Conservation (phyloP, 35 echinoderm and acorn worm genomes). For the Ophiothrix spiculata region DNA sequence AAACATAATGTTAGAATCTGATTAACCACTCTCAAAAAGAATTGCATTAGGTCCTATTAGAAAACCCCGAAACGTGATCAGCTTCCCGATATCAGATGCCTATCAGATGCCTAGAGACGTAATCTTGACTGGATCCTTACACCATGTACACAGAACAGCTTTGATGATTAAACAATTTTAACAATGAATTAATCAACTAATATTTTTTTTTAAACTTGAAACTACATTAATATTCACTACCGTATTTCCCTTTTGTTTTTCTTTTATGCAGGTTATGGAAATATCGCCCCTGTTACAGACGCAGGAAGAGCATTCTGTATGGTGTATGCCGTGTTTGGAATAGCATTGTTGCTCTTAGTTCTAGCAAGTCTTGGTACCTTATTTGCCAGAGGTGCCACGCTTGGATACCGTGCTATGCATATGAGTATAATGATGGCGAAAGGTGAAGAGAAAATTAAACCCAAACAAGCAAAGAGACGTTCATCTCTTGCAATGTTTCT, state of each 20-base stretch:
- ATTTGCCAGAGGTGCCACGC: constrained; percentile 66
- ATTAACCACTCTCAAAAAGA: no score
- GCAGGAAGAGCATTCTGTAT: constrained; percentile 84
- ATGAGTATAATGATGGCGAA: constrained; percentile 23
- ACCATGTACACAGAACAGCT: no score
- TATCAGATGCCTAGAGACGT: no score
- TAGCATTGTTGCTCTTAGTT: constrained; percentile 61
- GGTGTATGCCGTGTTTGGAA: constrained; percentile 84
- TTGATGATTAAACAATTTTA: no score
- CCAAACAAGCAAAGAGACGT: not conserved
- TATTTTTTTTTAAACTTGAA: no score
- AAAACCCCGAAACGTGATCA: no score
- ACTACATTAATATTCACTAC: no score
- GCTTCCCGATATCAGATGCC: no score
- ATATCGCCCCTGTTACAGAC: constrained; percentile 69
- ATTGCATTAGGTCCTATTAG: no score
- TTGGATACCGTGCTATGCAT: constrained; percentile 49
- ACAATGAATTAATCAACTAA: no score
- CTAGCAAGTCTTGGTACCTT: constrained; percentile 70
- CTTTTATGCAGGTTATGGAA: constrained; percentile 76
- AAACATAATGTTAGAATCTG: no score
- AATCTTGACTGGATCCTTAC: no score
- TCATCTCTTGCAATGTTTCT: not conserved
- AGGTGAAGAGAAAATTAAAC: not conserved
- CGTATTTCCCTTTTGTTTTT: constrained; percentile 11